Base-by-base conservation (phyloP, 1,140 invertebrate genomes). In the Drosophila erecta region DNA sequence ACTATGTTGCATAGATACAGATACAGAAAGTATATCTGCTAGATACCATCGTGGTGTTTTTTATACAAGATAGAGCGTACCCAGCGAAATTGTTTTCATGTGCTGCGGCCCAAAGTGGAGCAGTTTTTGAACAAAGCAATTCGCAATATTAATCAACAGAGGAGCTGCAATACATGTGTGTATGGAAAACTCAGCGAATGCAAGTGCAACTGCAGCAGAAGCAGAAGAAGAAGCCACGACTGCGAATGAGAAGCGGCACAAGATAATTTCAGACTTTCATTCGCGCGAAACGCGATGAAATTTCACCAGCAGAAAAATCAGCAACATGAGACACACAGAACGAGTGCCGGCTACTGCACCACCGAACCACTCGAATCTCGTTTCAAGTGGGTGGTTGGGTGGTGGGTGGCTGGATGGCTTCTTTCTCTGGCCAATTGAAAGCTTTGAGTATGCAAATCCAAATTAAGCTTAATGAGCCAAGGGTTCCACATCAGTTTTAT, bases 81-180 rank as follows among this genome's bases (percentile, higher is more conserved):
- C 44, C 59, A 83, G 84, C 84, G 84, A 89, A 89, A 89, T 89
- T 84, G 79, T 83, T 89, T 89, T 89, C 76, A 87, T 87, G 81
- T 44, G 75, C 78, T 37, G n/a, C 17, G 50, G 58, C 70, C 83
- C 47, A 83, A 89, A 89, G 85, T 89, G 84, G 84, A 89, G 84
- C 84, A 89, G 84, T 89, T 90, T 89, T 89, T 90, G 85, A 89
- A 89, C 84, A 89, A 89, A 89, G 84, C 84, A 90, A 89, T 90
- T 90, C 85, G 79, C 84, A 90, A 87, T 87, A 89, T 90, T 89
- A 89, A 89, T 90, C 84, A 89, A 79, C 11, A 38, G 53, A 74
- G 70, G 54, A 64, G 69, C 58, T 61, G 69, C 64, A 38, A 58
- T 17, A 72, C 60, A 77, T 65, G 65, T 78, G 62, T 43, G 78